Conservation (phyloP, 2,797 vertebrate genomes). For the Chloroceryle inda region DNA sequence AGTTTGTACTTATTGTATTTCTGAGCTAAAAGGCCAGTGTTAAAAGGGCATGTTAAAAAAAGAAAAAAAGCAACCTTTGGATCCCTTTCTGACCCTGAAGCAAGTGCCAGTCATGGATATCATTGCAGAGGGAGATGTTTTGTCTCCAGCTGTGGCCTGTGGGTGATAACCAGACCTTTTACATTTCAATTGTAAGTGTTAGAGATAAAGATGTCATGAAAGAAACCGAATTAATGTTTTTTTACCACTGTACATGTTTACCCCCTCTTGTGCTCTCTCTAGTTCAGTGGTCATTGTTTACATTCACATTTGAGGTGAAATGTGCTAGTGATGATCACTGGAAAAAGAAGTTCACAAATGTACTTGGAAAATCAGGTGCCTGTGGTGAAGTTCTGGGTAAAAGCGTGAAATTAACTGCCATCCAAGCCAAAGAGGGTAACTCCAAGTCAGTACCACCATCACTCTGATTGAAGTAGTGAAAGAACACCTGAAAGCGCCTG, state of each 20-base stretch:
- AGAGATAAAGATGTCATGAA: conserved; percentile 16
- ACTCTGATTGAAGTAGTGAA: conserved; percentile 81
- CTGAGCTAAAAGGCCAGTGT: neutral
- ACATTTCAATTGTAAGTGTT: conserved; percentile 3
- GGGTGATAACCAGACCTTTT: conserved; percentile 33
- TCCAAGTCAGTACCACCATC: conserved; percentile 51
- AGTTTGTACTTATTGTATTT: neutral
- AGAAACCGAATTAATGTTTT: conserved; percentile 33
- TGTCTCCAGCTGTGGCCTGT: conserved; percentile 2
- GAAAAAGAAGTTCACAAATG: conserved; percentile 20
- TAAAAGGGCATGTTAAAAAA: neutral
- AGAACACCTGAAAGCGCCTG: conserved; percentile 61
- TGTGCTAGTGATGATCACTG: conserved; percentile 2
- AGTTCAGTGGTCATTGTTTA: conserved; percentile 48
- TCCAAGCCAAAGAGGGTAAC: conserved; percentile 52
- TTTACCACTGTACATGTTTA: neutral
- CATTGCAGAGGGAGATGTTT: neutral
- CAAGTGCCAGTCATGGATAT: neutral
- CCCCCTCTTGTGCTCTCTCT: neutral
- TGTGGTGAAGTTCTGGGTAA: conserved; percentile 68
- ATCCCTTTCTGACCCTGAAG: neutral
- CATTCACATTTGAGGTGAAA: conserved; percentile 57
- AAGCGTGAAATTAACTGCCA: conserved; percentile 76
- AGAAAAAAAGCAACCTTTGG: neutral
- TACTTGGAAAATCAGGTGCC: conserved; percentile 53